Conservation (phyloP, 1,140 invertebrate genomes). For the Pomacea maculata region DNA sequence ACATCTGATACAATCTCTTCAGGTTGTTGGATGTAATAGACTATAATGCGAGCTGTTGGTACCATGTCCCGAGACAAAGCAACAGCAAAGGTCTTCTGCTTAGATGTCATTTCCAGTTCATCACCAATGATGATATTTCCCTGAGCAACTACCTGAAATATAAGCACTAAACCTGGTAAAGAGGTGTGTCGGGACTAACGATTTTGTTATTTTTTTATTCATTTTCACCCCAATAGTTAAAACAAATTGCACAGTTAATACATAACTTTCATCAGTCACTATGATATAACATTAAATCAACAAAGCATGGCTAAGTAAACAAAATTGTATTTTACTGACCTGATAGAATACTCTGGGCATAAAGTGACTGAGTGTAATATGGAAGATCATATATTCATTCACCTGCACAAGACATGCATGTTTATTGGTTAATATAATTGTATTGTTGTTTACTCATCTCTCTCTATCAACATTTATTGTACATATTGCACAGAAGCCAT, state of each 20-base stretch:
- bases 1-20: constrained; percentile 90
- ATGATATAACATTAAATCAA: no score
- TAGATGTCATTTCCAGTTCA: constrained; percentile 59
- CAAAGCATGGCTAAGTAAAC: not conserved
- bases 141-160: constrained; percentile 56
- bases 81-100: constrained; percentile 83
- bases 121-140: constrained; percentile 64
- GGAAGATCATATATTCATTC: constrained; percentile 95
- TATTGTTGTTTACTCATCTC: no score
- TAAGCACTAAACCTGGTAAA: no score
- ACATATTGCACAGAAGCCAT: no score
- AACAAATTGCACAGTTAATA: no score
- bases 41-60: constrained; percentile 87
- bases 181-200: no score
- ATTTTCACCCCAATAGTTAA: no score
- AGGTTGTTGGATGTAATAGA: constrained; percentile 82
- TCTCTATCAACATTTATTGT: no score
- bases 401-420: constrained; percentile 69
- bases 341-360: constrained; percentile 91
- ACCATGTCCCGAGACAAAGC: constrained; percentile 93
- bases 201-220: no score
- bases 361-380: constrained; percentile 90
- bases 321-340: constrained; percentile 63
- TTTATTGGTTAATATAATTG: no score
- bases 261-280: no score